Conservation (phyloP, 2,113 vertebrate genomes). For the Thalassarche chlororhynchos region DNA sequence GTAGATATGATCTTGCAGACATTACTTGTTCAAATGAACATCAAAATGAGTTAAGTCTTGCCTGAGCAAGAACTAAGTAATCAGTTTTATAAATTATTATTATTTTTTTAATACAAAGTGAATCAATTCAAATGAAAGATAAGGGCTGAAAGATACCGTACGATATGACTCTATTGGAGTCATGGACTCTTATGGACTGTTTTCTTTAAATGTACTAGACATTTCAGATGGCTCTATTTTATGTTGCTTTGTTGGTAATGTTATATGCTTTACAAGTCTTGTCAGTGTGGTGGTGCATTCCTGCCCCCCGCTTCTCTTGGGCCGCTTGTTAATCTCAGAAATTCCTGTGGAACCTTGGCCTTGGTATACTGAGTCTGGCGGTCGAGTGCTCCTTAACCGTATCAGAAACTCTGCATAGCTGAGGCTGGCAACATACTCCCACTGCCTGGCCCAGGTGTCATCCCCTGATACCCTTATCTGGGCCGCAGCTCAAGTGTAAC, state of each 20-base stretch:
- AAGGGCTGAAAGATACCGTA: not conserved
- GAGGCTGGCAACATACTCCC: too few species aligned
- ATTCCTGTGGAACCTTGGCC: too few species aligned
- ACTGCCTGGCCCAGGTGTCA: too few species aligned
- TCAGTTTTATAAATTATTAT: too few species aligned
- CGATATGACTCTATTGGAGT: not conserved
- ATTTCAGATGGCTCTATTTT: not conserved
- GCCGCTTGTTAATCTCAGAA: too few species aligned
- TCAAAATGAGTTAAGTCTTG: not conserved
- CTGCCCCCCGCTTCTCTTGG: too few species aligned
- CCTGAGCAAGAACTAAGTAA: not conserved
- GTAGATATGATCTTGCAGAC: not conserved
- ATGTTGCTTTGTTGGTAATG: not conserved
- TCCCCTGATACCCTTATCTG: too few species aligned
- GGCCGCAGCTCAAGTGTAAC: too few species aligned
- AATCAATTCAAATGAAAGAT: not conserved
- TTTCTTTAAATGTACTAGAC: not conserved
- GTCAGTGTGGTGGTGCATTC: not conserved
- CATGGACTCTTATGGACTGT: not conserved
- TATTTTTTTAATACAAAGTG: not conserved
- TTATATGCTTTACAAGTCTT: not conserved
- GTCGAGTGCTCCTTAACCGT: too few species aligned
- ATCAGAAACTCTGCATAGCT: too few species aligned
- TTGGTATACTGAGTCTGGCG: too few species aligned
- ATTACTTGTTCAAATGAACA: not conserved